phyloP scores from a whole-genome alignment of 2,113 vertebrate species.

The Amblyopsis rosae region DNA sequence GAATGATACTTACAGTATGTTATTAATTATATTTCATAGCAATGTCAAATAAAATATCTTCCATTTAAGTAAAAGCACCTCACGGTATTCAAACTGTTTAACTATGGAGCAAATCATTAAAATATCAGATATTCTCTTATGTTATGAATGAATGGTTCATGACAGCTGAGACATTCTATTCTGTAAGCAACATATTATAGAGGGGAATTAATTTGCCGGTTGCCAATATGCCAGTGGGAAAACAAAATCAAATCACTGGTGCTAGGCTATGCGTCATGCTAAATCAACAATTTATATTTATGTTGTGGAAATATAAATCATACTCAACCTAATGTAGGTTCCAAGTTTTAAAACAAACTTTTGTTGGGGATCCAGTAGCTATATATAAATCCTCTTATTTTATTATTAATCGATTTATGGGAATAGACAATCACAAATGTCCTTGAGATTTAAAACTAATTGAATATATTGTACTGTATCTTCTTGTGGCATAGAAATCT shows the following conservation, averaged over 20 bases:
- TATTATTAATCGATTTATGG: conserved; percentile 58
- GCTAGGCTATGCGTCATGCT: conserved; percentile 52
- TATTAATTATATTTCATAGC: conserved; percentile 40
- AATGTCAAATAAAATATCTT: conserved; percentile 50
- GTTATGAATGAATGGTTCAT: conserved; percentile 47
- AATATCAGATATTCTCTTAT: conserved; percentile 34
- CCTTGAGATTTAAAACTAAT: conserved; percentile 67
- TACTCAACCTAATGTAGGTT: conserved; percentile 75
- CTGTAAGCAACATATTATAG: conserved; percentile 54
- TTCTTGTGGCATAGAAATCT: conserved; percentile 58
- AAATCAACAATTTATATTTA: conserved; percentile 48
- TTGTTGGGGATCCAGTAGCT: conserved; percentile 65
- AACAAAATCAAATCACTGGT: conserved; percentile 46
- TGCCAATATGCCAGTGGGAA: conserved; percentile 47
- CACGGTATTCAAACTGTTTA: conserved; percentile 60
- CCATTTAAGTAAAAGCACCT: conserved; percentile 58
- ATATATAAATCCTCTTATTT: conserved; percentile 47
- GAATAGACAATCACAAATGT: conserved; percentile 72
- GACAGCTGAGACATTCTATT: conserved; percentile 63
- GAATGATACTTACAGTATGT: conserved; percentile 32
- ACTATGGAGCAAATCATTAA: conserved; percentile 24
- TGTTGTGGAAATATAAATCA: conserved; percentile 53
- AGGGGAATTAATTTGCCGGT: conserved; percentile 34
- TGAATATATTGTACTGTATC: conserved; percentile 56
- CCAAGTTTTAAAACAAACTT: conserved; percentile 83